phyloP scores from a whole-genome alignment of 2,888 invertebrate species.

The Cylindroiulus punctatus region DNA sequence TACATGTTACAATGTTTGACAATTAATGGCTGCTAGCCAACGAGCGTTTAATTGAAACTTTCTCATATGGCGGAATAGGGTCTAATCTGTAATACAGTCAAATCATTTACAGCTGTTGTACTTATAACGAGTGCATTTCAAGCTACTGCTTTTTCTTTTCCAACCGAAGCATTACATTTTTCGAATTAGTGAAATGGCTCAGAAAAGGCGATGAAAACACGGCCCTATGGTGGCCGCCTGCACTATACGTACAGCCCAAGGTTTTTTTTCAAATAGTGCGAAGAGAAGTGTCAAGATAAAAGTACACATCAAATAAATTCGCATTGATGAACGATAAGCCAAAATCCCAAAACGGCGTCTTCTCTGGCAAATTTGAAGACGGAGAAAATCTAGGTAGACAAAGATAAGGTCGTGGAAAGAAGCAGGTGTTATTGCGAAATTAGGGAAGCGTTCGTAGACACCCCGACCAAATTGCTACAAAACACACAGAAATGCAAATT shows the following conservation, averaged over 20 bases:
- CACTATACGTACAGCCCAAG: background rate
- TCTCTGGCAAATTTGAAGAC: background rate
- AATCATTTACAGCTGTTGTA: too few relatives aligned
- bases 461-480: background rate
- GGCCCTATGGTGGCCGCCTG: background rate
- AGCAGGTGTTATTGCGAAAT: conserved; percentile 40
- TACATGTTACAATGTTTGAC: too few relatives aligned
- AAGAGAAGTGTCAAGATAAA: conserved; percentile 17
- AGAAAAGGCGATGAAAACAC: background rate
- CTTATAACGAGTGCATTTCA: too few relatives aligned
- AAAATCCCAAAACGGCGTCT: conserved; percentile 39
- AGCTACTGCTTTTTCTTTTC: too few relatives aligned
- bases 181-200: background rate
- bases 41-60: too few relatives aligned
- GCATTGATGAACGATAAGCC: conserved; percentile 36
- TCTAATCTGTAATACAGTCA: too few relatives aligned
- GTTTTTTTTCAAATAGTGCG: background rate
- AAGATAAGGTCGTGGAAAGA: background rate
- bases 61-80: too few relatives aligned
- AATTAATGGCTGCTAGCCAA: too few relatives aligned
- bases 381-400: background rate
- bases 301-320: conserved; percentile 12
- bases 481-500: conserved; percentile 40
- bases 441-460: conserved; percentile 12
- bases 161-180: too few relatives aligned